Percentiles rank a stretch among this genome's conserved stretches.
Evolutionary conservation across 2,888 invertebrate species (phyloP).

Genomic region (Gymnoscelis rufifasciata): DNA sequence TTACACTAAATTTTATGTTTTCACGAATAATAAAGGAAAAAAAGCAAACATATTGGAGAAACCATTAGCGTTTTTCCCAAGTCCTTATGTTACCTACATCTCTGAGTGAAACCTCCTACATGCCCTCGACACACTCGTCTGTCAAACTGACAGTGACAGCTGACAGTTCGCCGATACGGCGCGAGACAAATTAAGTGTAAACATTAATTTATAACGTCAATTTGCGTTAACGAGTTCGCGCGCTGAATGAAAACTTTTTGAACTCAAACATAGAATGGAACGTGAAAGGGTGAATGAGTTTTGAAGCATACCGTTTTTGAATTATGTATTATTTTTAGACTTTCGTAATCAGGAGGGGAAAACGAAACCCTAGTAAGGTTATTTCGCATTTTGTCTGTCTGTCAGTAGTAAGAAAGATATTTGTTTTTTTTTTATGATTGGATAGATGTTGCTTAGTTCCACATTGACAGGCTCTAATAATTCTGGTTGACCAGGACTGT

Average conservation of each 20-base stretch:
- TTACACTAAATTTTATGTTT: too few species aligned
- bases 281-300: neutral
- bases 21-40: neutral
- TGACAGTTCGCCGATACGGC: conserved; percentile 22
- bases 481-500: too few species aligned
- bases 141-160: conserved; percentile 13
- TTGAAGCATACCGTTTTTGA: neutral
- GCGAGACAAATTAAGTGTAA: conserved; percentile 28
- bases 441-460: too few species aligned
- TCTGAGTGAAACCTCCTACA: neutral
- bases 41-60: too few species aligned
- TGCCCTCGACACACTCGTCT: conserved; percentile 7
- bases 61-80: too few species aligned
- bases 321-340: neutral
- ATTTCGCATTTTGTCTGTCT: too few species aligned
- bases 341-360: neutral
- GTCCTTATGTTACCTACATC: too few species aligned
- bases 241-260: conserved; percentile 11
- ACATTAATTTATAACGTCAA: conserved; percentile 27
- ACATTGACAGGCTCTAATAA: too few species aligned
- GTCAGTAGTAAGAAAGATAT: too few species aligned
- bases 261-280: neutral
- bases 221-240: conserved; percentile 23
- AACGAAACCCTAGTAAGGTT: too few species aligned
- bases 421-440: too few species aligned